These are phyloP conservation scores for Poeciliopsis turneri DNA, from an alignment of 2,797 vertebrate species.

Conservation along the genomic window DNA sequence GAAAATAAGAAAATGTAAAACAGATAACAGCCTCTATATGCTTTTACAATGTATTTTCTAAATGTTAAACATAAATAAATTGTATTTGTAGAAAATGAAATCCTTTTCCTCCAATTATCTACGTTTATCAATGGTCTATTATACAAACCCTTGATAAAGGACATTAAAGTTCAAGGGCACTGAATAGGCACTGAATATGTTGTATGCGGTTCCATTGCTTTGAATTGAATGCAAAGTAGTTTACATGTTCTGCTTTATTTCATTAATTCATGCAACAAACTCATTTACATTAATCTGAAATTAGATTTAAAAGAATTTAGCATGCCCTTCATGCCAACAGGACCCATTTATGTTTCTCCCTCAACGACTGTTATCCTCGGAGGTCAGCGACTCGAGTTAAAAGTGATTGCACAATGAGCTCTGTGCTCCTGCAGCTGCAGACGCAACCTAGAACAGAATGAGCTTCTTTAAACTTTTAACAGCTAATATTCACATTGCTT, in stretches of 20 bases:
- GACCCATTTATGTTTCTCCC: slow-evolving; percentile 14
- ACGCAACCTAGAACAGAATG: slow-evolving; percentile 40
- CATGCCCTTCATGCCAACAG: slow-evolving; percentile 23
- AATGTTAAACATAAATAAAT: background rate
- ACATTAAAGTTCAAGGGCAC: background rate
- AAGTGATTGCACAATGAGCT: slow-evolving; percentile 28
- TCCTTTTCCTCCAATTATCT: background rate
- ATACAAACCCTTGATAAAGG: background rate
- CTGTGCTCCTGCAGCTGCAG: slow-evolving; percentile 23
- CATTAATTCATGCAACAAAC: slow-evolving; percentile 19
- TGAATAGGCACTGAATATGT: background rate
- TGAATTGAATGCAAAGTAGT: background rate
- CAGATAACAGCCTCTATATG: background rate
- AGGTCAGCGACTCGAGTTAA: slow-evolving; percentile 34
- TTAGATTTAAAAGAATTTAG: slow-evolving; percentile 33
- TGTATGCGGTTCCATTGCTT: slow-evolving; percentile 3
- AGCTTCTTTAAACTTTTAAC: slow-evolving; percentile 41
- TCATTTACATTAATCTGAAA: slow-evolving; percentile 20
- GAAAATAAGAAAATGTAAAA: background rate
- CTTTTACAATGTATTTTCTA: background rate
- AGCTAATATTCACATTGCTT: slow-evolving; percentile 40
- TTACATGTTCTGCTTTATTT: slow-evolving; percentile 18
- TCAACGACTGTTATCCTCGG: slow-evolving; percentile 26
- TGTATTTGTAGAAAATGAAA: background rate
- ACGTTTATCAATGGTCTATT: background rate